Conservation (phyloP, 2,113 vertebrate species). For the Okapia johnstoni region DNA sequence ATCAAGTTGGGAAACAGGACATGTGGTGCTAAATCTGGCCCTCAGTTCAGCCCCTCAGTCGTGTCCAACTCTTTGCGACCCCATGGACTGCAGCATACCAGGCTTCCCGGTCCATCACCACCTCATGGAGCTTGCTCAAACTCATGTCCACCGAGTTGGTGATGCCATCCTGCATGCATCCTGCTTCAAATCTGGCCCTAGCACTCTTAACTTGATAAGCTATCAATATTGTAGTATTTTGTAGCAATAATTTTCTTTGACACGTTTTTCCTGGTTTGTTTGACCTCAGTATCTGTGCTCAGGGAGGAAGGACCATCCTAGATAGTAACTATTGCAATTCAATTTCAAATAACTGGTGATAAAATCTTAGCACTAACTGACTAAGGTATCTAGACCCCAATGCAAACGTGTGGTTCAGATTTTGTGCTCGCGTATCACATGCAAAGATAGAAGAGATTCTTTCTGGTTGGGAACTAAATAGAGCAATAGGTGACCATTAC, state of each 20-base stretch:
- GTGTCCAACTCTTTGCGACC: neutral
- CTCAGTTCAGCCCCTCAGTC: neutral
- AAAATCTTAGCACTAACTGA: conserved; percentile 38
- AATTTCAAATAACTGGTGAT: conserved; percentile 14
- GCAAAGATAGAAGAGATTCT: neutral
- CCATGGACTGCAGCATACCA: neutral
- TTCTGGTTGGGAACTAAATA: neutral
- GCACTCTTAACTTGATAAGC: neutral
- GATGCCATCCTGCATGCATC: neutral
- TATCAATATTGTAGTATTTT: neutral
- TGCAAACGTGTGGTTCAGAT: neutral
- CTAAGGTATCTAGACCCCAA: conserved; percentile 26
- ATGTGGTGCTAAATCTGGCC: neutral
- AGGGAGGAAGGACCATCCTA: neutral
- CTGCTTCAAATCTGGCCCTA: neutral
- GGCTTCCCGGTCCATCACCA: neutral
- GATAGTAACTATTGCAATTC: neutral
- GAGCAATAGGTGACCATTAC: conserved; percentile 49
- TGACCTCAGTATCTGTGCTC: neutral
- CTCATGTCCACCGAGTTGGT: neutral
- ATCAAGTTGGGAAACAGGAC: neutral
- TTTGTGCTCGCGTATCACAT: neutral
- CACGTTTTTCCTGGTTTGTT: conserved; percentile 29
- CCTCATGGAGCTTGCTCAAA: neutral
- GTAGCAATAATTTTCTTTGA: neutral